Percentiles rank a stretch among this genome's conserved stretches.
Conservation (phyloP, 2,113 vertebrate species). For the Girardinichthys multiradiatus region DNA sequence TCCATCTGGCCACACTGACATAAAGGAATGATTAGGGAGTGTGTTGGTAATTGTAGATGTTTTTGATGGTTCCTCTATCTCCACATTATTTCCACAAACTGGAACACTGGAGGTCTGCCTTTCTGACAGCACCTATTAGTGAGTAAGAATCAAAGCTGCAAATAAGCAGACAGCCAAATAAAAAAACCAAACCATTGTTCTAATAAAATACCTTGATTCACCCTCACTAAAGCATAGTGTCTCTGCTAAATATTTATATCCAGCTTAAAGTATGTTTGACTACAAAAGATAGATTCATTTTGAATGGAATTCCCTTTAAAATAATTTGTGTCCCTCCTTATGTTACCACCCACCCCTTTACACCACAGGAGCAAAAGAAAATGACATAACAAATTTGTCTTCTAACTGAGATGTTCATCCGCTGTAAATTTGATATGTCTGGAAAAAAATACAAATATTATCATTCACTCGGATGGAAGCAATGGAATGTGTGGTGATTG, state of each 20-base stretch:
- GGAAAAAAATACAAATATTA: neutral
- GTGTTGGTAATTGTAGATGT: no score
- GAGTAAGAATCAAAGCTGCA: neutral
- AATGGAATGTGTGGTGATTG: neutral
- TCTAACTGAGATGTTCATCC: neutral
- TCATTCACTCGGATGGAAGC: neutral
- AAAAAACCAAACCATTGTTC: slow-evolving; percentile 11
- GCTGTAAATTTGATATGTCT: neutral
- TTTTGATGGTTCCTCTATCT: no score
- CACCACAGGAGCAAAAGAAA: slow-evolving; percentile 5
- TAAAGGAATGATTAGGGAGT: no score
- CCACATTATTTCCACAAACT: no score
- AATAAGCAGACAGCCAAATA: neutral
- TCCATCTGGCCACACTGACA: no score
- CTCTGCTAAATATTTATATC: slow-evolving; percentile 1
- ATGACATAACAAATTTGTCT: slow-evolving; percentile 3
- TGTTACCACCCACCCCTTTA: slow-evolving; percentile 4
- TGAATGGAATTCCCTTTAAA: neutral
- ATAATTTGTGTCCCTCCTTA: slow-evolving; percentile 14
- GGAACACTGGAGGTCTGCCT: no score
- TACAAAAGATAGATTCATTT: slow-evolving; percentile 15
- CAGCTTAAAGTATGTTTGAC: slow-evolving; percentile 4
- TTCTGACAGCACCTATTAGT: neutral
- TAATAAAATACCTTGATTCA: slow-evolving; percentile 11
- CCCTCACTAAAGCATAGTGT: neutral